phyloP scores from a whole-genome alignment of 2,888 invertebrate species.

The Lathronympha strigana region DNA sequence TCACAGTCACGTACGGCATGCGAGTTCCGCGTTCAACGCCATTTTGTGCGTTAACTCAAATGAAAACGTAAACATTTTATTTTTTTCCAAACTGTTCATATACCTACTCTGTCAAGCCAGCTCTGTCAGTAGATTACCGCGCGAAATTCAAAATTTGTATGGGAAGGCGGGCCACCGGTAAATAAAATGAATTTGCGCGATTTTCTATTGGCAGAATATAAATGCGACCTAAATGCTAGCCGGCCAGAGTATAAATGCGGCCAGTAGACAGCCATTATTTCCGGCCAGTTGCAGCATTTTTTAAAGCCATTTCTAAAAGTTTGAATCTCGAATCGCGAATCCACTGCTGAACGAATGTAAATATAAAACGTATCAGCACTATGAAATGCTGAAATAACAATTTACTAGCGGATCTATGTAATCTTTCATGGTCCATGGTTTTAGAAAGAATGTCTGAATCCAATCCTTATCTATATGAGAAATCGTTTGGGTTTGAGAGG shows the following conservation, averaged over 20 bases:
- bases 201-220: too few species aligned
- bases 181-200: too few species aligned
- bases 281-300: constrained; percentile 17
- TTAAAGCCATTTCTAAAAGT: neutral
- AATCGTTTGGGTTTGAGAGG: constrained; percentile 28
- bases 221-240: too few species aligned
- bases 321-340: neutral
- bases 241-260: neutral
- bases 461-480: constrained; percentile 33
- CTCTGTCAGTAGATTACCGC: too few species aligned
- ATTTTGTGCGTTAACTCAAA: constrained; percentile 28
- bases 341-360: neutral
- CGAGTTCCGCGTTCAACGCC: constrained; percentile 53
- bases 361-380: neutral
- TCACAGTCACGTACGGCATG: constrained; percentile 55
- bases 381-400: constrained; percentile 11
- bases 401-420: constrained; percentile 17
- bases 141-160: too few species aligned
- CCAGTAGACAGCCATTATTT: neutral
- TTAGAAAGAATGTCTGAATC: constrained; percentile 31
- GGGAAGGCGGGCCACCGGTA: too few species aligned
- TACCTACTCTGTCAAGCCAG: too few species aligned
- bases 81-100: too few species aligned
- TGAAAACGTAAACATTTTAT: neutral
- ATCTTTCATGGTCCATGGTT: constrained; percentile 27